phyloP scores from a whole-genome alignment of 37 sponge, comb jelly and placozoan species.

The Cliona cf. orientalis region DNA sequence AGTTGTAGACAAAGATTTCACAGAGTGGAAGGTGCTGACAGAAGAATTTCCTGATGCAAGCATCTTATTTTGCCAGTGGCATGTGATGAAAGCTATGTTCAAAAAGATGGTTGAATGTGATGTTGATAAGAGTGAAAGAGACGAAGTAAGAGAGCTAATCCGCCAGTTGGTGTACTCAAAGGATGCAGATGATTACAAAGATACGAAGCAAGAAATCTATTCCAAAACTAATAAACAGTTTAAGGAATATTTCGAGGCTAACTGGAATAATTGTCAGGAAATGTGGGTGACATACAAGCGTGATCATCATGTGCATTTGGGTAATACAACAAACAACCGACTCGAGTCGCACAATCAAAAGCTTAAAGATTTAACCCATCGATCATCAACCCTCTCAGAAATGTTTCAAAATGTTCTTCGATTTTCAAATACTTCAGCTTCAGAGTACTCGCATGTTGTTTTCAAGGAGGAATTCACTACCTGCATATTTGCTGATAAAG shows the following conservation, averaged over 20 bases:
- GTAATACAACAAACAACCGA: constrained; percentile 31
- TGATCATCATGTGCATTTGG: constrained; percentile 16
- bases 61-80: constrained; percentile 29
- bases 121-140: background rate
- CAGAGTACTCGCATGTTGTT: background rate
- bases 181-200: background rate
- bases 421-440: background rate
- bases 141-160: background rate
- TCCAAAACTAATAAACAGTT: background rate
- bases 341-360: constrained; percentile 37
- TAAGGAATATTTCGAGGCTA: constrained; percentile 8
- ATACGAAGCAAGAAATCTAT: background rate
- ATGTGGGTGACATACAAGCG: constrained; percentile 31
- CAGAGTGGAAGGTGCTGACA: constrained; percentile 8
- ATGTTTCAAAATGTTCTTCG: constrained; percentile 20
- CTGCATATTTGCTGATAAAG: background rate
- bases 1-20: constrained; percentile 37
- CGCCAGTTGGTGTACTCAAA: background rate
- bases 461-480: constrained; percentile 19
- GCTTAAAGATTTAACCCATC: constrained; percentile 26
- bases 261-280: constrained; percentile 17
- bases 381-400: constrained; percentile 5
- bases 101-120: background rate
- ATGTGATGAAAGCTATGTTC: constrained; percentile 27
- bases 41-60: constrained; percentile 20